A percentile compares a stretch with the other conserved stretches of the same genome.
phyloP scores from a whole-genome alignment of 1,140 invertebrate species.

The Drosophila tropicalis region DNA sequence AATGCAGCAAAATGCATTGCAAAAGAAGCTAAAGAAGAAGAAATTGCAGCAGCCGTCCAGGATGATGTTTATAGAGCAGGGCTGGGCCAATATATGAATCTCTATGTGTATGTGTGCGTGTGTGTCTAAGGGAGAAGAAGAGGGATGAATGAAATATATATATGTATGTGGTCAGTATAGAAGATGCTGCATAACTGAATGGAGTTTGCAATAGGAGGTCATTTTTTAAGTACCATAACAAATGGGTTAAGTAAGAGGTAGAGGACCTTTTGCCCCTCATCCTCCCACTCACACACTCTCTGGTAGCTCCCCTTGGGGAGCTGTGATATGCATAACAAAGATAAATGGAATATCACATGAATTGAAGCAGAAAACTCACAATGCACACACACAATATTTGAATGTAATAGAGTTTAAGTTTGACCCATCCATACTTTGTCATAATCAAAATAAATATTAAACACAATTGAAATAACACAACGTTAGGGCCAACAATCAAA shows the following conservation, averaged over 20 bases:
- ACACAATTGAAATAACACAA: slow-evolving; percentile 4
- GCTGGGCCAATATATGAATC: slow-evolving; percentile 16
- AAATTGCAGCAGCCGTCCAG: slow-evolving; percentile 36
- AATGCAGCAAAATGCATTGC: slow-evolving; percentile 72
- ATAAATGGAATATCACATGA: slow-evolving; percentile 58
- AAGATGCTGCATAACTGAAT: slow-evolving; percentile 9
- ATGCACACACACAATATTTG: slow-evolving; percentile 28
- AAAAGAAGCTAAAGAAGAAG: slow-evolving; percentile 56
- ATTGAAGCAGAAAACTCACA: slow-evolving; percentile 47
- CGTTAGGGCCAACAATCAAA: background rate
- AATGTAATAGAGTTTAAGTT: slow-evolving; percentile 39
- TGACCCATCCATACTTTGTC: slow-evolving; percentile 9
- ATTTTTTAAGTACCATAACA: slow-evolving; percentile 58
- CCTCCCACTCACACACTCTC: too few species aligned
- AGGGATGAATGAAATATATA: background rate
- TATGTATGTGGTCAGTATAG: slow-evolving; percentile 15
- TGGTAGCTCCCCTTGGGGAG: background rate
- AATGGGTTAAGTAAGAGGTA: slow-evolving; percentile 49
- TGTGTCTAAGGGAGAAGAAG: slow-evolving; percentile 4
- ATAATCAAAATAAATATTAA: slow-evolving; percentile 32
- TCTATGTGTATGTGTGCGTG: slow-evolving; percentile 11
- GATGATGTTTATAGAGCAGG: slow-evolving; percentile 29
- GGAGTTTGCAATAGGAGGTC: slow-evolving; percentile 52
- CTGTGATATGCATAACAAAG: slow-evolving; percentile 54
- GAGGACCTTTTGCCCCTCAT: background rate